Evolutionary conservation across 2,888 invertebrate species (phyloP), one percentile per base, ranked within the genome.

Genomic region (Phytoseiulus persimilis): DNA sequence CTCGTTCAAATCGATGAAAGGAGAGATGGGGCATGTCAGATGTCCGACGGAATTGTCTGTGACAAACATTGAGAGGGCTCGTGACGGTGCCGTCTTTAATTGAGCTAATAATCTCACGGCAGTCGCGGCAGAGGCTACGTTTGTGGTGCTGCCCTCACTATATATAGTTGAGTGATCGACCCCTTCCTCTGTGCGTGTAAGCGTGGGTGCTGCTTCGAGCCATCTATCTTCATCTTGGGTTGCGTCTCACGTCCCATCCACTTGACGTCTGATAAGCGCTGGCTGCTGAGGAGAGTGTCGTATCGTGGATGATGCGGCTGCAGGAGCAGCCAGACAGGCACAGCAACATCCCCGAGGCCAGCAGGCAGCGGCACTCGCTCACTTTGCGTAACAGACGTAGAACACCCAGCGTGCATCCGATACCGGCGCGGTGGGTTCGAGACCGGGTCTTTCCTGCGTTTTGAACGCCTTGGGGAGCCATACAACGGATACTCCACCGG

Each of bases 221-320:
- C 65, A 65, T 65, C 65, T 65, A 65, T 65, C 65, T 65, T 65
- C 65, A 65, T 65, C 65, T 65, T 65, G 65, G 65, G 65, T 65
- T 65, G 65, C 65, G 14, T 65, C 65, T 65, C 65, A 65, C 65
- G 65, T 65, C 65, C 65, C 11, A 65, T 65, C 65, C 65, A 65
- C 65, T 65, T 65, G 65, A 65, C 65, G 65, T 65, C 65, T 65
- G 65, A 65, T 65, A 65, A 28, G 28, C 23, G 65, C 65, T 14
- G 65, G 28, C 65, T 65, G 65, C 28, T 65, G 65, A 65, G 65
- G 18, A 65, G 65, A 65, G 65, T 28, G 65, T 65, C 65, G 65
- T 65, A 65, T 65, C 65, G 65, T 65, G 65, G 65, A 65, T 65
- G 65, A 65, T 65, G 65, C 14, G 65, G 23, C 65, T 65, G 65